These are phyloP conservation scores for Iselma pallidipennis DNA, from an alignment of 2,888 invertebrate genomes.

Conservation along the genomic window DNA sequence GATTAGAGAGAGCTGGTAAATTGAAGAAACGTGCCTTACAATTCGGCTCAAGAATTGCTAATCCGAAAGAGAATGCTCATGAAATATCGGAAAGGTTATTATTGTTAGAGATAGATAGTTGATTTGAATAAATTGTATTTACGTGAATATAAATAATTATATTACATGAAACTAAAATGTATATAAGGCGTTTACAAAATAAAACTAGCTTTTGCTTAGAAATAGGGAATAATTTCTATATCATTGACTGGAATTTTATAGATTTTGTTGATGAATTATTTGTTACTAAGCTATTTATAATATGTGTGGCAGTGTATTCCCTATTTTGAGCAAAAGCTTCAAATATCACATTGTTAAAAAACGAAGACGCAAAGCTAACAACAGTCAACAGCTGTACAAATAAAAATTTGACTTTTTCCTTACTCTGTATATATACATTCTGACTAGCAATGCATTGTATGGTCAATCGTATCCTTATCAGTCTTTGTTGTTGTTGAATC, in stretches of 20 bases:
- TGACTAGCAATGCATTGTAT: constrained; percentile 44
- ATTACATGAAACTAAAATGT: constrained; percentile 13
- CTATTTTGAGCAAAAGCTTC: neutral
- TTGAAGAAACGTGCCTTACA: constrained; percentile 94
- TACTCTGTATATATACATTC: constrained; percentile 35
- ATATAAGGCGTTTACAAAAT: constrained; percentile 4
- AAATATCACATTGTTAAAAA: constrained; percentile 32
- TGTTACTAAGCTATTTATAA: neutral
- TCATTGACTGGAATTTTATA: neutral
- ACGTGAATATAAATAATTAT: constrained; percentile 22
- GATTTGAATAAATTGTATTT: constrained; percentile 18
- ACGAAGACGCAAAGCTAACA: constrained; percentile 29
- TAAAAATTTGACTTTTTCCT: constrained; percentile 26
- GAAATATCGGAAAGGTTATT: constrained; percentile 63
- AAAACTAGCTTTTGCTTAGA: neutral
- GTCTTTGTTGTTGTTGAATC: constrained; percentile 34
- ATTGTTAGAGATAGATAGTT: neutral
- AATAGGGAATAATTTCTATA: neutral
- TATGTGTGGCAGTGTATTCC: neutral
- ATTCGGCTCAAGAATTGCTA: constrained; percentile 95
- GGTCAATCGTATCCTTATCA: constrained; percentile 37
- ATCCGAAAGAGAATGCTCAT: constrained; percentile 84
- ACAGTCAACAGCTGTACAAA: constrained; percentile 43
- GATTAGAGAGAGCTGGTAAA: constrained; percentile 64
- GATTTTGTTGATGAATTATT: neutral